Conservation (phyloP, 2,888 invertebrate species). For the Temnothorax ravouxi region DNA sequence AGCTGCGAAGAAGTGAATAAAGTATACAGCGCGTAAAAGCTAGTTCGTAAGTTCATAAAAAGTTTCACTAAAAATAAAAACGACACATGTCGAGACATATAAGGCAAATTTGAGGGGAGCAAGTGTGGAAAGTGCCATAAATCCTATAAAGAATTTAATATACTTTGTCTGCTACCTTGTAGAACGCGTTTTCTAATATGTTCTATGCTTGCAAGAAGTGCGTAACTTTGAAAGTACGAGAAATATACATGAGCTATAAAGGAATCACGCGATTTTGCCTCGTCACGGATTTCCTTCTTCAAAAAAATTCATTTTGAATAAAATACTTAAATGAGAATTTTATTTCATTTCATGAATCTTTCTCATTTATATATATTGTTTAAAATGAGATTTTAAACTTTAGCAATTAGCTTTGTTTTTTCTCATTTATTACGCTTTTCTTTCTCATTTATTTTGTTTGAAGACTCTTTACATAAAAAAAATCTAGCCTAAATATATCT, state of each 20-base stretch:
- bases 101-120: neutral
- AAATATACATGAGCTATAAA: neutral
- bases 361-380: neutral
- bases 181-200: conserved; percentile 14
- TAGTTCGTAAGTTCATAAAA: neutral
- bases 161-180: neutral
- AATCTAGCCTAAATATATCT: neutral
- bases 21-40: neutral
- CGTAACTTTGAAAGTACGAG: conserved; percentile 1
- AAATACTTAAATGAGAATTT: conserved; percentile 25
- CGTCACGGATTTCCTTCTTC: neutral
- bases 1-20: neutral
- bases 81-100: neutral
- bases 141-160: conserved; percentile 31
- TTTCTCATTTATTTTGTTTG: neutral
- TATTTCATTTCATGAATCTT: neutral
- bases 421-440: neutral
- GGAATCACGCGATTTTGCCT: neutral
- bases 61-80: conserved; percentile 1
- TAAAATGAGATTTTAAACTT: neutral
- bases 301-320: conserved; percentile 11
- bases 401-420: neutral
- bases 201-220: neutral
- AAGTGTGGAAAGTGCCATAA: conserved; percentile 1
- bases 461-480: neutral